Evolutionary conservation across 2,113 vertebrate species (phyloP).

Genomic region (Dipodomys ordii): DNA sequence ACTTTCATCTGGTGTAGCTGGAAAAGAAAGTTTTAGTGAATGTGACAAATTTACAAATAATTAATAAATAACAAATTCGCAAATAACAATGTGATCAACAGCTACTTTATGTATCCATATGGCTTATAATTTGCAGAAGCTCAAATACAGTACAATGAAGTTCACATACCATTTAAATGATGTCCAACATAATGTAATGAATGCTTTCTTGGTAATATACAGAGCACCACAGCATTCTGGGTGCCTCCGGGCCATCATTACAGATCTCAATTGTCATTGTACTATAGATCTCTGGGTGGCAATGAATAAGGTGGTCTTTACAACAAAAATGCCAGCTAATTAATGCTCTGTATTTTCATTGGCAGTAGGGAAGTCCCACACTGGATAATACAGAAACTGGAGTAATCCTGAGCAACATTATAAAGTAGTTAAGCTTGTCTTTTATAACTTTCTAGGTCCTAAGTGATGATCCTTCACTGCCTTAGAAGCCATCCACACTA

Average conservation of each 20-base stretch:
- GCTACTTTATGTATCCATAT: neutral
- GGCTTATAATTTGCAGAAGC: conserved; percentile 5
- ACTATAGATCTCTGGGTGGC: conserved; percentile 8
- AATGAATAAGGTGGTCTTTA: conserved; percentile 46
- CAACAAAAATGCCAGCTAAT: conserved; percentile 42
- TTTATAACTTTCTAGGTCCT: neutral
- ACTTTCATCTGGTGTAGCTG: neutral
- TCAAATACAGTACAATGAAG: neutral
- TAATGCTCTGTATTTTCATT: neutral
- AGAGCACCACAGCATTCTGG: neutral
- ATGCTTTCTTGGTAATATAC: neutral
- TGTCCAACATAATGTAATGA: neutral
- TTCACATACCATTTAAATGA: neutral
- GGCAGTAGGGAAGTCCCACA: neutral
- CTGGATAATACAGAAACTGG: neutral
- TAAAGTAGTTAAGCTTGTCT: neutral
- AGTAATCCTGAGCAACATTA: neutral
- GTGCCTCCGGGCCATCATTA: neutral
- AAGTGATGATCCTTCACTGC: neutral
- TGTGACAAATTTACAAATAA: neutral
- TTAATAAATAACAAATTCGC: neutral
- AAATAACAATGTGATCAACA: neutral
- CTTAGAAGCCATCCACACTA: neutral
- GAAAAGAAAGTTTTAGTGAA: neutral
- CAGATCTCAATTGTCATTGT: conserved; percentile 26